Evolutionary conservation across 2,888 invertebrate species (phyloP).

Genomic region (Thumatha senex): DNA sequence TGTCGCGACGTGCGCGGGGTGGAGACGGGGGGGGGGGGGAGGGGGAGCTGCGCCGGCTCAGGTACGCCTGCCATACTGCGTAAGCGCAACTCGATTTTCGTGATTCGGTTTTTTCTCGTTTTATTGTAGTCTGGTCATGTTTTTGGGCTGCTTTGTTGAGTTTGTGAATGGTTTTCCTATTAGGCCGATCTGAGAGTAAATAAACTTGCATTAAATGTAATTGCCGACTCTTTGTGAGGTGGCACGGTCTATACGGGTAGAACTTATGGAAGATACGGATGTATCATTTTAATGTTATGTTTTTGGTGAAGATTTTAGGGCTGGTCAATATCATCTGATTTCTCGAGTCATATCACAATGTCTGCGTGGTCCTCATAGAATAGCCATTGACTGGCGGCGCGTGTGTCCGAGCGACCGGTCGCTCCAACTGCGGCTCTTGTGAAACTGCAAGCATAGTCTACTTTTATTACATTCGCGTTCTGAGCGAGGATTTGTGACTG

Average conservation of each 20-base stretch:
- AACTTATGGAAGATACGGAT: slow-evolving; percentile 1
- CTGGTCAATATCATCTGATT: no score
- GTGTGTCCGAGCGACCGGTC: slow-evolving; percentile 72
- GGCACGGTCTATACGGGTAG: no score
- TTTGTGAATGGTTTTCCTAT: slow-evolving; percentile 73
- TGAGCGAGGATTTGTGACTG: slow-evolving; percentile 43
- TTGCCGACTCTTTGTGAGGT: slow-evolving; percentile 5
- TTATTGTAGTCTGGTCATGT: slow-evolving; percentile 73
- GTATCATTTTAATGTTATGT: slow-evolving; percentile 20
- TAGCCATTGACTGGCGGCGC: slow-evolving; percentile 67
- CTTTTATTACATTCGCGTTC: slow-evolving; percentile 54
- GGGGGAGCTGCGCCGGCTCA: slow-evolving; percentile 57
- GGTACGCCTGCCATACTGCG: slow-evolving; percentile 70
- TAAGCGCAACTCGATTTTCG: slow-evolving; percentile 76
- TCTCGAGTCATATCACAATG: no score
- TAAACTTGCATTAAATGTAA: slow-evolving; percentile 48
- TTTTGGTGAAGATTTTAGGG: no score
- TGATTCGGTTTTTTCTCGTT: slow-evolving; percentile 70
- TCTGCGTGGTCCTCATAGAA: slow-evolving; percentile 32
- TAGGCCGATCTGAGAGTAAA: slow-evolving; percentile 48
- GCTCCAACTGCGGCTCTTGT: slow-evolving; percentile 59
- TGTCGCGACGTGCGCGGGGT: slow-evolving; percentile 60
- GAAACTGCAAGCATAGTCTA: slow-evolving; percentile 65
- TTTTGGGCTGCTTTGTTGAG: slow-evolving; percentile 76
- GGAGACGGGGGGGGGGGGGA: slow-evolving; percentile 34